Conservation (phyloP, 1,140 invertebrate species). For the Maconellicoccus hirsutus region DNA sequence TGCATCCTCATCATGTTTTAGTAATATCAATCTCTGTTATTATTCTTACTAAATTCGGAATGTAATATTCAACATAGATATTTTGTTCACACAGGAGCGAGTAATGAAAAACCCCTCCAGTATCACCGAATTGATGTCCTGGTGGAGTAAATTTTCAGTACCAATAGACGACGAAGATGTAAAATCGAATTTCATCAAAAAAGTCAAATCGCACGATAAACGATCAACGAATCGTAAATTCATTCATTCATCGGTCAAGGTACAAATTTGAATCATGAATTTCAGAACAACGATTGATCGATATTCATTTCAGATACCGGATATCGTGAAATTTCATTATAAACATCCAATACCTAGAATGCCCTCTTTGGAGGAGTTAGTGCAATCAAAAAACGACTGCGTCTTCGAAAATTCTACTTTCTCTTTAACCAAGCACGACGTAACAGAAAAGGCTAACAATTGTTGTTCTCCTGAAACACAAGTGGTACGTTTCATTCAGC, state of each 20-base stretch:
- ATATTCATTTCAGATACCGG: neutral
- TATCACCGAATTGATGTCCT: neutral
- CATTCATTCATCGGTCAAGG: neutral
- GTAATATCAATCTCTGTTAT: constrained; percentile 38
- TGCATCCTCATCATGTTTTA: constrained; percentile 81
- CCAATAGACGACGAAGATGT: neutral
- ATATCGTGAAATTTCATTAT: constrained; percentile 14
- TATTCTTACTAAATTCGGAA: no score
- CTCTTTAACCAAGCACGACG: no score
- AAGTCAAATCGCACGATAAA: neutral
- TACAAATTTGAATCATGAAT: neutral
- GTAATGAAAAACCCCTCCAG: neutral
- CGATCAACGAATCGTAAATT: neutral
- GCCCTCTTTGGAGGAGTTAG: neutral
- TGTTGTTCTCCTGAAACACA: no score
- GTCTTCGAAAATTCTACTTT: neutral
- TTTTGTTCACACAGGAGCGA: neutral
- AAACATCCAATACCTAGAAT: neutral
- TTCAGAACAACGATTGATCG: neutral
- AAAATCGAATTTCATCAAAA: neutral
- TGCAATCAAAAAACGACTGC: neutral
- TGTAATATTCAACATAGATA: neutral
- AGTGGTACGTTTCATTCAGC: no score
- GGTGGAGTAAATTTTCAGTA: constrained; percentile 5
- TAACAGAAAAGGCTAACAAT: no score